These are phyloP conservation scores for Actinemys pallida DNA, from an alignment of 2,113 vertebrate species.

Conservation along the genomic window DNA sequence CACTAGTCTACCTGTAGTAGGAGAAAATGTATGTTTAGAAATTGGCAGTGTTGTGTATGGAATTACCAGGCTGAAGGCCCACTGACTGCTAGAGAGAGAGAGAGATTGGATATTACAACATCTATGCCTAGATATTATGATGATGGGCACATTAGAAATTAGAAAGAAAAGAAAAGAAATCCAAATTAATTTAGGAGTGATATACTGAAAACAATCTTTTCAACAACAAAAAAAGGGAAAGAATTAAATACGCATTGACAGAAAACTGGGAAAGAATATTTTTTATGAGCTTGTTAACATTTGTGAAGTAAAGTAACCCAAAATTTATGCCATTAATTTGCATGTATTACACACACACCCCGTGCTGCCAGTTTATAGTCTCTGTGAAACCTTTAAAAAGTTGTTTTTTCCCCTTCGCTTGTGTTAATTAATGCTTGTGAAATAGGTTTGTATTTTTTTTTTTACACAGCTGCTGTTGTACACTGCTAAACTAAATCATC, in stretches of 20 bases:
- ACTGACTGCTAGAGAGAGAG: background rate
- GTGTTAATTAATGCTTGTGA: constrained; percentile 77
- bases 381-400: constrained; percentile 72
- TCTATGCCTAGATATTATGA: too few species aligned
- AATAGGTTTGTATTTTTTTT: constrained; percentile 47
- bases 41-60: constrained; percentile 17
- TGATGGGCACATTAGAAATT: background rate
- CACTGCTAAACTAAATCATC: constrained; percentile 68
- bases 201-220: constrained; percentile 72
- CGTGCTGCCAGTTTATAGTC: constrained; percentile 60
- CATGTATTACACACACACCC: constrained; percentile 68
- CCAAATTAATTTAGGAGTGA: constrained; percentile 70
- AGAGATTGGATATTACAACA: background rate
- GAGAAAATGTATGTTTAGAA: constrained; percentile 50
- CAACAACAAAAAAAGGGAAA: constrained; percentile 17
- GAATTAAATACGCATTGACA: constrained; percentile 67
- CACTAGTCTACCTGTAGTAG: constrained; percentile 44
- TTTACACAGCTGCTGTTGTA: constrained; percentile 53
- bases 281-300: constrained; percentile 80
- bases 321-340: constrained; percentile 78
- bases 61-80: background rate
- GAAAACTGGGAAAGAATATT: constrained; percentile 73
- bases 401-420: constrained; percentile 63
- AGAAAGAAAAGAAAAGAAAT: background rate
- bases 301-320: constrained; percentile 80